Conservation (phyloP, 2,797 vertebrate genomes). For the Enteromius fasciolatus region DNA sequence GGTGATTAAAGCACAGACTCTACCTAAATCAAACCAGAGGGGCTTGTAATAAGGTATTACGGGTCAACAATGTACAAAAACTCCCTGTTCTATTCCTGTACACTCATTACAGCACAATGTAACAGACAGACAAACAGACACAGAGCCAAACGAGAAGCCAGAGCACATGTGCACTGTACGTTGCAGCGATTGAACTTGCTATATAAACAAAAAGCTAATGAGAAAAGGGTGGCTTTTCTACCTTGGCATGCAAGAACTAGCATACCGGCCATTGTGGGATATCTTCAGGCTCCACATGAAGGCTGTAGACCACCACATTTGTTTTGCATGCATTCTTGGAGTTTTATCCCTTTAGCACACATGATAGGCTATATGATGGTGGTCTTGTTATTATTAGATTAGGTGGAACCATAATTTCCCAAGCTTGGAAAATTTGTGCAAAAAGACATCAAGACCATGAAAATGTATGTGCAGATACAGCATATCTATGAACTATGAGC, state of each 20-base stretch:
- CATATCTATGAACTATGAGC: slow-evolving; percentile 19
- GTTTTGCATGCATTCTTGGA: slow-evolving; percentile 36
- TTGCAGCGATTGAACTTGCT: slow-evolving; percentile 40
- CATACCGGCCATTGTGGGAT: not conserved
- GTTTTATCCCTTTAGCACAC: slow-evolving; percentile 16
- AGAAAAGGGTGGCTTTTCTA: slow-evolving; percentile 47
- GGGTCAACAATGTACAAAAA: slow-evolving; percentile 38
- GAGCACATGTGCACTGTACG: slow-evolving; percentile 42
- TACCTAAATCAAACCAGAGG: slow-evolving; percentile 36
- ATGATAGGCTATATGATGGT: slow-evolving; percentile 19
- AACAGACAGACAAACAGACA: slow-evolving; percentile 34
- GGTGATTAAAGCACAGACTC: slow-evolving; percentile 9
- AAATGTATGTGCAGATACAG: slow-evolving; percentile 31
- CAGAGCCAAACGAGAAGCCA: slow-evolving; percentile 47
- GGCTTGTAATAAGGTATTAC: slow-evolving; percentile 12
- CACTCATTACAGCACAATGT: slow-evolving; percentile 51
- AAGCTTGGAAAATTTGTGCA: not conserved
- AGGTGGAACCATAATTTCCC: slow-evolving; percentile 14
- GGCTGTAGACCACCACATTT: not conserved
- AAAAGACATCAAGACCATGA: slow-evolving; percentile 2
- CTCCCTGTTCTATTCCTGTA: slow-evolving; percentile 30
- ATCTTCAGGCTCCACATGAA: slow-evolving; percentile 23
- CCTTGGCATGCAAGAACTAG: slow-evolving; percentile 61
- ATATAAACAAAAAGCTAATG: slow-evolving; percentile 58
- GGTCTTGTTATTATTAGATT: slow-evolving; percentile 27